Percentiles rank a stretch among this genome's conserved stretches.
Evolutionary conservation across 2,113 vertebrate species (phyloP).

Genomic region (Alectura lathami): DNA sequence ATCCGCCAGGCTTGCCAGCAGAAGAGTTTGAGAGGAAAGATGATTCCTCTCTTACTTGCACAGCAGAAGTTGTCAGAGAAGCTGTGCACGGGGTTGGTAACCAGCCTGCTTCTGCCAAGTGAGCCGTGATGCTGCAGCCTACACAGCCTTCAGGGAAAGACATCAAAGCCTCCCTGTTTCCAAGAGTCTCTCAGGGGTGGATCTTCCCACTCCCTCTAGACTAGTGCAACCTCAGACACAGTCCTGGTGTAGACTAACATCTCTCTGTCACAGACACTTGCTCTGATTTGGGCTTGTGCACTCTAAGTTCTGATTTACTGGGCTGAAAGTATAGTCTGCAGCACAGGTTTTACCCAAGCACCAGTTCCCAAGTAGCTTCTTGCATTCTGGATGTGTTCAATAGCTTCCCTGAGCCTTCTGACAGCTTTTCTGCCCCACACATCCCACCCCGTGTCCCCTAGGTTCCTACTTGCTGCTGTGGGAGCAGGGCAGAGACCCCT

Average conservation of each 20-base stretch:
- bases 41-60: neutral
- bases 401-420: neutral
- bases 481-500: neutral
- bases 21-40: neutral
- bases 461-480: neutral
- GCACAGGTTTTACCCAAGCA: neutral
- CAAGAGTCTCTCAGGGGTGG: neutral
- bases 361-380: neutral
- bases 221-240: neutral
- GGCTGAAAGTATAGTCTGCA: neutral
- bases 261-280: neutral
- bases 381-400: neutral
- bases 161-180: neutral
- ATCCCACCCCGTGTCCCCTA: neutral
- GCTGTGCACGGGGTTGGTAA: neutral
- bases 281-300: neutral
- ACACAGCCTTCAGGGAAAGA: neutral
- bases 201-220: neutral
- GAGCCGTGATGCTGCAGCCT: neutral
- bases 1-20: neutral
- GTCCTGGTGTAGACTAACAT: neutral
- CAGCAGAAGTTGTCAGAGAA: neutral
- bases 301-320: neutral
- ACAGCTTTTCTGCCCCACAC: neutral
- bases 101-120: neutral